phyloP scores from a whole-genome alignment of 2,797 vertebrate species.

The Characodon lateralis region DNA sequence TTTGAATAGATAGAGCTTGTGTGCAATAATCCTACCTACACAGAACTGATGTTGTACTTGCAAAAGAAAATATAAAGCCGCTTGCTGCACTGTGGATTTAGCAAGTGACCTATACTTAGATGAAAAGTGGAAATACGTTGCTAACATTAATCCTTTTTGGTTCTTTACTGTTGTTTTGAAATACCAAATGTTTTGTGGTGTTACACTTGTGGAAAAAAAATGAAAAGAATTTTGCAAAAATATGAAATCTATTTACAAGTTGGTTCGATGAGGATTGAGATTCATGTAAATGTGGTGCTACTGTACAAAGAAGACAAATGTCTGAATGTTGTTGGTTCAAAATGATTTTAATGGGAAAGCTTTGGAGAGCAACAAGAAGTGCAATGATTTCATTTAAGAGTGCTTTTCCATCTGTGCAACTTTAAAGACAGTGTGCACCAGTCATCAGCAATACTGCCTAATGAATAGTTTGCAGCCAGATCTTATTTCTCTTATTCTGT shows the following conservation, averaged over 20 bases:
- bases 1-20: slow-evolving; percentile 72
- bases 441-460: slow-evolving; percentile 66
- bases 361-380: slow-evolving; percentile 31
- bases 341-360: slow-evolving; percentile 45
- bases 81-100: slow-evolving; percentile 61
- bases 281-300: slow-evolving; percentile 71
- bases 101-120: slow-evolving; percentile 46
- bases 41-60: slow-evolving; percentile 65
- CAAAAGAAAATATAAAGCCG: slow-evolving; percentile 67
- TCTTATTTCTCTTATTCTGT: slow-evolving; percentile 54
- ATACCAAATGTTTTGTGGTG: slow-evolving; percentile 47
- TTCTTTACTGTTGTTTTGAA: slow-evolving; percentile 53
- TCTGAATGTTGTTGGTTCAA: slow-evolving; percentile 36
- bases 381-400: slow-evolving; percentile 36
- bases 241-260: slow-evolving; percentile 31
- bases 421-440: slow-evolving; percentile 46
- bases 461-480: slow-evolving; percentile 54
- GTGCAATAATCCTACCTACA: slow-evolving; percentile 63
- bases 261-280: slow-evolving; percentile 31
- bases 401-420: slow-evolving; percentile 42
- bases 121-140: slow-evolving; percentile 52
- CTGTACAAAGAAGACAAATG: slow-evolving; percentile 64
- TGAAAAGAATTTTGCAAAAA: slow-evolving; percentile 37
- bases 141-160: slow-evolving; percentile 46
- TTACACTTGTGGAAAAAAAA: slow-evolving; percentile 38